A percentile compares a stretch with the other conserved stretches of the same genome.
Conservation (phyloP, 2,888 invertebrate species). For the Drosophila infuscata region DNA sequence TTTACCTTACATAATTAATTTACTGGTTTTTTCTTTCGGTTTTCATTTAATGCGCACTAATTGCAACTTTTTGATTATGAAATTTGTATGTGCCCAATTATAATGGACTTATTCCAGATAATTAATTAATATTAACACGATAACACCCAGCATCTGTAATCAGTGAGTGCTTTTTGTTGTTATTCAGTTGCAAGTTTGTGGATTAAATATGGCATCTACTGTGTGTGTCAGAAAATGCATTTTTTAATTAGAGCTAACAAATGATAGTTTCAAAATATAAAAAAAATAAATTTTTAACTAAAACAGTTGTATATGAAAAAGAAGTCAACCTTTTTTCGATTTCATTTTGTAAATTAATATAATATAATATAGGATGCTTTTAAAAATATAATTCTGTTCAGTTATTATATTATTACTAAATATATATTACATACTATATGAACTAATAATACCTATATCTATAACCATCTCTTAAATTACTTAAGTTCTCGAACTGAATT, state of each 20-base stretch:
- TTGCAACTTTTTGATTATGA: slow-evolving; percentile 45
- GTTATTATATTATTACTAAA: too few species aligned
- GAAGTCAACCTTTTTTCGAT: too few species aligned
- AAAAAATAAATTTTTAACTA: neutral
- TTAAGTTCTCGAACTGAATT: neutral
- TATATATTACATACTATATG: too few species aligned
- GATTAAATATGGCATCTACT: neutral
- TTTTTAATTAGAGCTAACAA: neutral
- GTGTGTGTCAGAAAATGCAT: neutral
- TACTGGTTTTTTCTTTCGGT: slow-evolving; percentile 13
- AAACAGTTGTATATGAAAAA: neutral
- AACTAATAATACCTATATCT: too few species aligned
- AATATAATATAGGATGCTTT: too few species aligned
- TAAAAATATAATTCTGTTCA: too few species aligned
- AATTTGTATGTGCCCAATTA: slow-evolving; percentile 13
- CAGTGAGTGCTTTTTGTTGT: neutral
- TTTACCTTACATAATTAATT: slow-evolving; percentile 27
- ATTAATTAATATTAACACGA: slow-evolving; percentile 9
- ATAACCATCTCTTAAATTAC: neutral
- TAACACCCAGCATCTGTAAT: neutral
- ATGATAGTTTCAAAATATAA: neutral
- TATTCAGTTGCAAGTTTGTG: too few species aligned
- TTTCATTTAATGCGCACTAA: slow-evolving; percentile 14
- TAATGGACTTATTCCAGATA: neutral
- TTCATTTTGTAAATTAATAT: too few species aligned